These are phyloP conservation scores for Papilio helenus DNA, from an alignment of 1,140 invertebrate species.

Conservation along the genomic window DNA sequence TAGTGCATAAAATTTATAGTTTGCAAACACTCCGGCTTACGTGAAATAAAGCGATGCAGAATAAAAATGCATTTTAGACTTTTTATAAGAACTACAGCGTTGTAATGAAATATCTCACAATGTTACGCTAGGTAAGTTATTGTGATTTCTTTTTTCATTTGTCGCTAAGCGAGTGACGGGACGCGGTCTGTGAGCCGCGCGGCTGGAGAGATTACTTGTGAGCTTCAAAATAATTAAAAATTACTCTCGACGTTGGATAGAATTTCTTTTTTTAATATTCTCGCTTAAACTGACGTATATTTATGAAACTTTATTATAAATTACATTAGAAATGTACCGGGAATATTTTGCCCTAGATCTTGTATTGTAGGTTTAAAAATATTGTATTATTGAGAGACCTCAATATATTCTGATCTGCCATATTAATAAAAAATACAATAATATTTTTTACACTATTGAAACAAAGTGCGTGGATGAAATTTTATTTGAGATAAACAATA, in stretches of 20 bases:
- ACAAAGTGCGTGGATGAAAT: not conserved
- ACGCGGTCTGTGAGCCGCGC: constrained; percentile 34
- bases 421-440: not conserved
- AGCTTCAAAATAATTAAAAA: constrained; percentile 40
- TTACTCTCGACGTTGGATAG: constrained; percentile 18
- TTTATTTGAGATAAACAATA: not conserved
- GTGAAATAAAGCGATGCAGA: constrained; percentile 23
- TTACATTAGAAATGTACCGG: not conserved
- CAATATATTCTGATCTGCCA: not conserved
- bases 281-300: constrained; percentile 7
- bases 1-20: not conserved
- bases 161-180: constrained; percentile 34
- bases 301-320: not conserved
- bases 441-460: not conserved
- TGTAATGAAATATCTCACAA: constrained; percentile 38
- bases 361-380: not conserved
- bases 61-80: constrained; percentile 32
- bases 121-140: constrained; percentile 38
- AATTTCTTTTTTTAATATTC: constrained; percentile 7
- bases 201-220: constrained; percentile 35
- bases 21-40: not conserved
- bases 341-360: not conserved
- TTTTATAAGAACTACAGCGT: constrained; percentile 33
- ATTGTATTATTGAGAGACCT: not conserved
- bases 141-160: constrained; percentile 40